Percentiles rank a stretch among this genome's conserved stretches.
Conservation (phyloP, 23 tunicate genomes). For the Ciona savignyi region DNA sequence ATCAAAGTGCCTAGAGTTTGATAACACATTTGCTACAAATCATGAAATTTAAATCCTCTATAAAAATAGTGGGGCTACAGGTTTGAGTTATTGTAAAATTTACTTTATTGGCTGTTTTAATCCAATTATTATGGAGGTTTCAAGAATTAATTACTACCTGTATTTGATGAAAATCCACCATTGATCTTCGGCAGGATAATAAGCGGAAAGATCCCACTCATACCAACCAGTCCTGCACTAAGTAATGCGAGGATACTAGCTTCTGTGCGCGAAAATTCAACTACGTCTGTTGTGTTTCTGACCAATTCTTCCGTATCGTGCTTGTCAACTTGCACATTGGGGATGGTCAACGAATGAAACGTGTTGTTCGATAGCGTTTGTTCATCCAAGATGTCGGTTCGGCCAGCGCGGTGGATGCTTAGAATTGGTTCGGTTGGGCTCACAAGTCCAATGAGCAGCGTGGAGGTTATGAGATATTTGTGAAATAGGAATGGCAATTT, state of each 20-base stretch:
- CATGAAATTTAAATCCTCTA: too few species aligned
- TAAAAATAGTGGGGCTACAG: too few species aligned
- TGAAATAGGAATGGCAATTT: too few species aligned
- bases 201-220: slow-evolving; percentile 77
- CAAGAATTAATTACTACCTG: too few species aligned
- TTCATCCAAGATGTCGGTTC: not conserved
- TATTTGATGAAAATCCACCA: too few species aligned
- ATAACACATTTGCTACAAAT: too few species aligned
- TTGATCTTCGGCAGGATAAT: slow-evolving; percentile 39
- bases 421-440: slow-evolving; percentile 19
- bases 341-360: not conserved
- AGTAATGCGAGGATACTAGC: slow-evolving; percentile 38
- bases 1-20: too few species aligned
- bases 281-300: not conserved
- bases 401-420: slow-evolving; percentile 34
- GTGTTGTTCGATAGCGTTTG: not conserved
- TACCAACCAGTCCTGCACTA: slow-evolving; percentile 62
- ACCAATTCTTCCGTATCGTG: slow-evolving; percentile 11
- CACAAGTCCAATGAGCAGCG: slow-evolving; percentile 12
- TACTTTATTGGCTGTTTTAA: too few species aligned
- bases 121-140: too few species aligned
- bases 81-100: too few species aligned
- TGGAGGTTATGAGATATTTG: not conserved
- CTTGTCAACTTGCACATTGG: not conserved
- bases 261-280: slow-evolving; percentile 18